Conservation (phyloP, 1,140 invertebrate genomes). For the Bombus turneri region DNA sequence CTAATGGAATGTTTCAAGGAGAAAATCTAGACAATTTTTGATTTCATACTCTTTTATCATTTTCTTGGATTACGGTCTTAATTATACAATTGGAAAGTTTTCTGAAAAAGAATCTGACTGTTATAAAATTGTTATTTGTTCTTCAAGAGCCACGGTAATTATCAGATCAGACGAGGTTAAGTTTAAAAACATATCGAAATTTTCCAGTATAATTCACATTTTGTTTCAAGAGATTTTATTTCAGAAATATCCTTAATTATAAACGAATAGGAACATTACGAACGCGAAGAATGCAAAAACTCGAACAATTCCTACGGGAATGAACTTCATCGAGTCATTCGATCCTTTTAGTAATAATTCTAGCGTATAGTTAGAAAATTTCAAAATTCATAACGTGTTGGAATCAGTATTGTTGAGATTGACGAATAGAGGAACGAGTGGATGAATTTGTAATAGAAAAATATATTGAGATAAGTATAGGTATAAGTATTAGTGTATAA, state of each 20-base stretch:
- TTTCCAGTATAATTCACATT: background rate
- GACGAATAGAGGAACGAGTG: too few species aligned
- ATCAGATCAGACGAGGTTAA: too few species aligned
- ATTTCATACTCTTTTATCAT: background rate
- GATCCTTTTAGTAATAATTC: background rate
- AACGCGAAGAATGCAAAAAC: background rate
- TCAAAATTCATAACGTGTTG: background rate
- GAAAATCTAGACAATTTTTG: background rate
- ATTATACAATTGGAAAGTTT: background rate
- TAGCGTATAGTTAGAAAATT: background rate
- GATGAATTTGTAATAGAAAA: too few species aligned
- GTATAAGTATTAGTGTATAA: too few species aligned
- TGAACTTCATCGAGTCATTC: background rate
- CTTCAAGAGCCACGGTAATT: too few species aligned
- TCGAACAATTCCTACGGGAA: background rate
- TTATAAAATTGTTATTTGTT: too few species aligned
- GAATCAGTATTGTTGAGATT: background rate
- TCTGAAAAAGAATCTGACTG: background rate
- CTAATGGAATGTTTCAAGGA: background rate
- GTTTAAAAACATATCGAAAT: background rate
- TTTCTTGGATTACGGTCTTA: background rate
- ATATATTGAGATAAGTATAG: too few species aligned
- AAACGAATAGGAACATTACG: too few species aligned
- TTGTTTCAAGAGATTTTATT: background rate
- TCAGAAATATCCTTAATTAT: background rate